Evolutionary conservation across 2,797 vertebrate species (phyloP), one percentile per base, ranked within the genome.

Genomic region (Zalophus californianus): DNA sequence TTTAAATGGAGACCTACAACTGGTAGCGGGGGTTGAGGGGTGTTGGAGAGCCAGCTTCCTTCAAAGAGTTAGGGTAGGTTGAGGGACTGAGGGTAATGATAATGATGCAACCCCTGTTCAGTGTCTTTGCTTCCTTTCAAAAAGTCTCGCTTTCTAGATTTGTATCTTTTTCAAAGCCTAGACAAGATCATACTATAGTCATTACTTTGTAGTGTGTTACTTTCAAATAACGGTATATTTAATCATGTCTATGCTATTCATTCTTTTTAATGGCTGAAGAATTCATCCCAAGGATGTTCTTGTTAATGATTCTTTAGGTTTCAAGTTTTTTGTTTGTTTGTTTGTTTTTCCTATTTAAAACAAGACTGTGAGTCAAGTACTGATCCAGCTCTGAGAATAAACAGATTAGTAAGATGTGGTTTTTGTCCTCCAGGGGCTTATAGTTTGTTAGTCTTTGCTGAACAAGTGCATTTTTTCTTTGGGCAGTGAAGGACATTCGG

Each of bases 341-440:
- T 29, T 48, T 58, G 12, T 35, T 60, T 58, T 94, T 13, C 23
- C 23, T 77, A 2, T 84, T 83, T 93, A 50, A 93, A 91, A 60
- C 2, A 56, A 14, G 82, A 54, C 32, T 73, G 29, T 35, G 56
- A 94, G 62, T 73, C 23, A 86, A 93, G 41, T 73, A 52, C 62
- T 88, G 54, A 94, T 21, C 62, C 29, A 97, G 25, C 32, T 96
- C 78, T 80, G 68, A 92, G 72, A 96, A 68, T 35, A 75, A 16
- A 64, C 50, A 93, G 32, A 52, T 60, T 72, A 58, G 23, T 44
- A 83, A 64, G 21, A 84, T 60, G 23, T 68, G 56, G 16, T 25
- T 35, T 93, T 91, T 90, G 32, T 25, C 56, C 16, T 83, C 27
- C 32, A 87, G 50, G 29, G 86, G 52, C 58, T 92, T 92, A 50